Base-by-base conservation (phyloP, 2,888 invertebrate genomes). In the Pherbina coryleti region DNA sequence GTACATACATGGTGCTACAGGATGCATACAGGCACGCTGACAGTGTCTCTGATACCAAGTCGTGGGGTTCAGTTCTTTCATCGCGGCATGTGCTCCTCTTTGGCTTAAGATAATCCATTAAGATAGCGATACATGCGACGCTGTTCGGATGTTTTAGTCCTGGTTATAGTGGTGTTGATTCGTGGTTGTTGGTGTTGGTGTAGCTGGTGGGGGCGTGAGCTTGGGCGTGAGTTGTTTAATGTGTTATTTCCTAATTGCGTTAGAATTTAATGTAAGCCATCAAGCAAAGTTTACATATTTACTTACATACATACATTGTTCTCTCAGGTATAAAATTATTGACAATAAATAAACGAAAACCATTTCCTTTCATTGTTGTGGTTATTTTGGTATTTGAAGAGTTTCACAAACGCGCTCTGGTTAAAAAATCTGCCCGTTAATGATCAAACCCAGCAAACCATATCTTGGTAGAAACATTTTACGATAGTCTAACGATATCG, bases 101-200 rank as follows among this genome's bases (percentile, higher is more conserved):
- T 66, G 66, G 66, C 37, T 34, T 34, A 19, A 22, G 66, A 34
- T 28, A 64, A 66, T 66, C 66, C 66, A 66, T 66, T 66, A 66
- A 66, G 34, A 66, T 28, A 34, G 31, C n/a, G 19, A n/a, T 64
- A n/a, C 31, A 17, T n/a, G 17, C 37, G 11, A 60, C 3, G 44
- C 14, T 44, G 44, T 44, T 11, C 44, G 11, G 9, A 55, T 22
- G 22, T 55, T 55, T 22, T 9, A 22, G 55, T 55, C n/a, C 22
- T 55, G 55, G 7, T n/a, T 55, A 1, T 19, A 55, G 22, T 22
- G n/a, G 55, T 22, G 55, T 55, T 3, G 3, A 25, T 60, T 60
- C 57, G 22, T 25, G 22, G 55, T 22, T 49, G 9, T 5, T 28
- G 51, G 28, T 70, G 51, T 22, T 9, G 64, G 5, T 17, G 31